Conservation (phyloP, 2,113 vertebrate genomes). For the Marmota flaviventris region DNA sequence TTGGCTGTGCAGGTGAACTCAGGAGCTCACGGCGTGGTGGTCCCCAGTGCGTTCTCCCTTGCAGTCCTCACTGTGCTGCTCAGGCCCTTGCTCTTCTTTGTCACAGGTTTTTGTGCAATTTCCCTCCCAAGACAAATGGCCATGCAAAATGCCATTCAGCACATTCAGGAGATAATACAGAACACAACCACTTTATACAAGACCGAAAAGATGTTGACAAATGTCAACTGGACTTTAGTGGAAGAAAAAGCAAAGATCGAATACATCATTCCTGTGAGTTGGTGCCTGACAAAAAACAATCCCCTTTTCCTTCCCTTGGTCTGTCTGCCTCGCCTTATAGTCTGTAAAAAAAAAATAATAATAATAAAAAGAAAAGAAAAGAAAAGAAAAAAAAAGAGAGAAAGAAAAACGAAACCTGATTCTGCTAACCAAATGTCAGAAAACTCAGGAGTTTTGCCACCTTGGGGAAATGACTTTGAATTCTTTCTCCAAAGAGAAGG, state of each 20-base stretch:
- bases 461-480: slow-evolving; percentile 16
- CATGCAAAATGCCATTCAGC: slow-evolving; percentile 68
- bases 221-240: slow-evolving; percentile 80
- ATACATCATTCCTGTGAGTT: slow-evolving; percentile 71
- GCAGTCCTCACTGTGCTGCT: not conserved
- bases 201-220: slow-evolving; percentile 79
- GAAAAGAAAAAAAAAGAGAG: not conserved
- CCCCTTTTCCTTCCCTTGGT: not conserved
- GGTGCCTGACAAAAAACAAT: not conserved
- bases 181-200: slow-evolving; percentile 77
- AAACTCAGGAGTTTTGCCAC: not conserved
- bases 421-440: slow-evolving; percentile 38
- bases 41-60: not conserved
- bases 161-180: slow-evolving; percentile 75
- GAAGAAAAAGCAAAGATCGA: slow-evolving; percentile 75
- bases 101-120: slow-evolving; percentile 70
- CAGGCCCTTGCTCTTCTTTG: not conserved
- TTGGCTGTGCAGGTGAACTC: not conserved
- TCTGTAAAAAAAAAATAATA: not conserved
- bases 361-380: not conserved
- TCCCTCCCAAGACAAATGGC: slow-evolving; percentile 78
- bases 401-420: not conserved
- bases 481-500: slow-evolving; percentile 12
- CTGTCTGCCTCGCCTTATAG: not conserved
- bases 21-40: not conserved